Base-by-base conservation (phyloP, 2,888 invertebrate genomes). In the Liposcelis brunnea region DNA sequence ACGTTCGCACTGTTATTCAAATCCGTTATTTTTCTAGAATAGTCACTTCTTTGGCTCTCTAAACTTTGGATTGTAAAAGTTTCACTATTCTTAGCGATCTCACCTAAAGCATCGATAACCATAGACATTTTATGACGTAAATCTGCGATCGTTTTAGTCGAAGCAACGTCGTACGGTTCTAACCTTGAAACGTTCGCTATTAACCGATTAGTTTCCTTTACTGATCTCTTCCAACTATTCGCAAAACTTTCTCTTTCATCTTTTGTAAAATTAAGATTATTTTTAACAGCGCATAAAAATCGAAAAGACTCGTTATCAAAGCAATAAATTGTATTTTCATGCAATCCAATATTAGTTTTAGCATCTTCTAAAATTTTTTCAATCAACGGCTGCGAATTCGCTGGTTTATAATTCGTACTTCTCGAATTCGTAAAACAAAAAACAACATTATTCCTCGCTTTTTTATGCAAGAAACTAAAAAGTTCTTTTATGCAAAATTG, bases 271-370 rank as follows among this genome's bases (percentile, higher is more conserved):
- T 14, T 15, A 7, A 35, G 4, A 6, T 7, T 10, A 15, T 35
- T 10, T 35, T 35, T 35, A 7, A 35, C 7, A 7, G 35, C 35
- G 35, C 35, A 35, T 10, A 35, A 35, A 35, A 35, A 35, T 35
- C 35, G 35, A 35, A 35, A 35, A 7, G 35, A 14, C 10, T 35
- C 35, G 10, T 35, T 35, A 10, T 35, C 35, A 35, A 35, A 35
- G 15, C 14, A 35, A 10, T 5, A 35, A 4, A 35, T 7, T 4
- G 15, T 15, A 10, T 16, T 7, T 10, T 35, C 35, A 10, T 6
- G 10, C 4, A 35, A 7, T 6, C 15, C 5, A 35, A 35, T 15
- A 7, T 35, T 5, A 35, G 26, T 6, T 6, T 26, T 26, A 8
- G 26, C 26, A 4, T 35, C 16, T 35, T 35, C 16, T 10, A 16